phyloP scores from a whole-genome alignment of 2,888 invertebrate species.

The Callyntrura guangdongensis region DNA sequence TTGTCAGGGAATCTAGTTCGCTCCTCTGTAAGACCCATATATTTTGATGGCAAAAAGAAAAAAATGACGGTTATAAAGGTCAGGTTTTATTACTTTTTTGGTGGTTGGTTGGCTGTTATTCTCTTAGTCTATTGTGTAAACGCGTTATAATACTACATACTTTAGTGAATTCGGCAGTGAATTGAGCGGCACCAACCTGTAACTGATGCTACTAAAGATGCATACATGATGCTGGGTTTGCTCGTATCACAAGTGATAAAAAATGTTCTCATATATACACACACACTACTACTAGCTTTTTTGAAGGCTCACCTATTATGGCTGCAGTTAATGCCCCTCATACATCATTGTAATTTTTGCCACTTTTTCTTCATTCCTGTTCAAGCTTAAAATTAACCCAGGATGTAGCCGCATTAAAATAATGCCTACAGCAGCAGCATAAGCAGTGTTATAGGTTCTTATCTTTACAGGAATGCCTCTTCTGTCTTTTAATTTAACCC shows the following conservation, averaged over 20 bases:
- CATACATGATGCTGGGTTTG: not conserved
- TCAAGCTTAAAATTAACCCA: slow-evolving; percentile 65
- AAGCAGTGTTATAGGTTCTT: slow-evolving; percentile 3
- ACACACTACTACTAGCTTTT: not conserved
- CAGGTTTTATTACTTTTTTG: slow-evolving; percentile 74
- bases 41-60: slow-evolving; percentile 66
- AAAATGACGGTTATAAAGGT: slow-evolving; percentile 75
- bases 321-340: slow-evolving; percentile 40
- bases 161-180: slow-evolving; percentile 49
- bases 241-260: no score
- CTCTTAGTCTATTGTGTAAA: not conserved
- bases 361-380: slow-evolving; percentile 73
- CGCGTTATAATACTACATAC: not conserved
- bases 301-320: slow-evolving; percentile 28
- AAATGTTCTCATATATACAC: no score
- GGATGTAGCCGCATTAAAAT: slow-evolving; percentile 53
- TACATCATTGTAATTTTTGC: slow-evolving; percentile 43
- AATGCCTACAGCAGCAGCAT: not conserved
- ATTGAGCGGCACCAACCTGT: slow-evolving; percentile 26
- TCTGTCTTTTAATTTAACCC: not conserved
- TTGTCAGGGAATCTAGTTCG: slow-evolving; percentile 65
- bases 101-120: slow-evolving; percentile 32
- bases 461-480: slow-evolving; percentile 30
- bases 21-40: slow-evolving; percentile 58
- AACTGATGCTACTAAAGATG: slow-evolving; percentile 14